phyloP scores from a whole-genome alignment of 1,140 invertebrate species.

The Drosophila sucinea region DNA sequence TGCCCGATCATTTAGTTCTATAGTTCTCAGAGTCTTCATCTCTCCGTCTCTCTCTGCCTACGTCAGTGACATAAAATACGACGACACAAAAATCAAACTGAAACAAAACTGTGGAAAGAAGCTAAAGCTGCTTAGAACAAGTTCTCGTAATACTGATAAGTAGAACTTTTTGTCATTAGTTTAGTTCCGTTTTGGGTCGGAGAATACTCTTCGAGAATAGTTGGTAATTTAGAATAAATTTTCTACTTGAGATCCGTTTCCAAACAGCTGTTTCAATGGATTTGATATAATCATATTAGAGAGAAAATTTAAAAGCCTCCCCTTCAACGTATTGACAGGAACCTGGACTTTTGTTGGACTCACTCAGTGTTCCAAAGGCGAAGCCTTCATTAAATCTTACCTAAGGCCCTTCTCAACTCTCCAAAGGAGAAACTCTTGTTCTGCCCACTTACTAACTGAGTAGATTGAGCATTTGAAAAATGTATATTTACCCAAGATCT shows the following conservation, averaged over 20 bases:
- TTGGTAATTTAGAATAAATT: no score
- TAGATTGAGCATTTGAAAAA: neutral
- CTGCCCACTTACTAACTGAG: neutral
- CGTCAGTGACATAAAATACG: neutral
- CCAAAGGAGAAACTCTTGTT: neutral
- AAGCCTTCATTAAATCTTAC: neutral
- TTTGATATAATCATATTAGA: no score
- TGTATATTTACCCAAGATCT: neutral
- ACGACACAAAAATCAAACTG: neutral
- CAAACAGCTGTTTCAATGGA: no score
- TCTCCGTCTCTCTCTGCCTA: neutral
- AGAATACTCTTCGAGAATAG: no score
- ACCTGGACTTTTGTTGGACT: no score
- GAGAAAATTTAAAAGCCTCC: no score
- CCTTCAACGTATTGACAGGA: no score
- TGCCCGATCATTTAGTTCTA: constrained; percentile 17
- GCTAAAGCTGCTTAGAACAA: constrained; percentile 7
- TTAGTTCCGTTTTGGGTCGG: no score
- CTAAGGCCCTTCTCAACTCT: neutral
- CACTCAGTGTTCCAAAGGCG: no score
- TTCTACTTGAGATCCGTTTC: no score
- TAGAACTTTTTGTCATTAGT: neutral
- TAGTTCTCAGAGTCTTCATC: neutral
- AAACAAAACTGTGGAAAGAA: neutral
- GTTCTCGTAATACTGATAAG: neutral